Evolutionary conservation across 2,888 invertebrate genomes (phyloP), one percentile per base, ranked within the genome.

Genomic region (Amphiduros pacificus): DNA sequence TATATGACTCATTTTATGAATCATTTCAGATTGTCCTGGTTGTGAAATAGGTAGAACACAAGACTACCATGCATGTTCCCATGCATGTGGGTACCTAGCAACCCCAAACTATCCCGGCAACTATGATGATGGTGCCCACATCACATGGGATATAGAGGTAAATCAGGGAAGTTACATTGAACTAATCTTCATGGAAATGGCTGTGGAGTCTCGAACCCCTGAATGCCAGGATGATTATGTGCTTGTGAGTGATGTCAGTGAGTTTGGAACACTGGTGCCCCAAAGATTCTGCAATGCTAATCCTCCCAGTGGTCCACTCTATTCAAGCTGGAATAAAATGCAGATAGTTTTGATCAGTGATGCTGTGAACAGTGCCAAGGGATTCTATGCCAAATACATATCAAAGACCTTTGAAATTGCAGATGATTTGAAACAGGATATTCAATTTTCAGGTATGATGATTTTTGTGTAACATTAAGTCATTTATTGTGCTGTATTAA

Each of bases 151-250:
- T 22, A 75, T 77, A 26, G 53, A 64, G 41, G 74, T 75, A 6
- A 62, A 69, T 17, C 65, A 63, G 6, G 65, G 69, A 17, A 68
- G 72, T 52, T 77, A 75, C 55, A 70, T 77, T 32, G 71, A 69
- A 29, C 58, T 77, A 4, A 73, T 70, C 9, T 67, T 76, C 51
- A 65, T 72, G 50, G 73, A 75, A 61, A 74, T 77, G 50, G 75
- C 75, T 48, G 67, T 77, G 5, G 55, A 63, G 29, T 26, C 32
- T 2, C 20, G 44, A 28, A 26, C 29, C 24, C 28, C 26, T 17
- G 50, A 59, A 5, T 63, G 63, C 36, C 20, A 22, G 3, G 22
- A 44, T 27, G 63, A 63, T 53, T 36, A 49, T 22, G 53, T 63
- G 27, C 51, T 52, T 26, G 70, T 71, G 29, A 72, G 73, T 55